Conservation (phyloP, 2,797 vertebrate genomes). For the Oophaga sylvatica region DNA sequence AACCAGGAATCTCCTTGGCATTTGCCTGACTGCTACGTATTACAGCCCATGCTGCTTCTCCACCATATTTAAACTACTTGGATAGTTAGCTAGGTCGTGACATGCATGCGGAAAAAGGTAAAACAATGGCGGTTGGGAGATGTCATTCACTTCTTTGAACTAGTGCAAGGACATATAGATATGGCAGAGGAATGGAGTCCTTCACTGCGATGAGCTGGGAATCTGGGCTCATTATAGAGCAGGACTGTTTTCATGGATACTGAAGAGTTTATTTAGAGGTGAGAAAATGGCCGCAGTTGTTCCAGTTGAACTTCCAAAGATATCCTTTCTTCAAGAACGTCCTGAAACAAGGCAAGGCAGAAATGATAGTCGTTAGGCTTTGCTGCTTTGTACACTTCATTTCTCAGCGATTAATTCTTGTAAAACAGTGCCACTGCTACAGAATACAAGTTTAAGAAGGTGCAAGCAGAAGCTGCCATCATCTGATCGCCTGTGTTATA, state of each 20-base stretch:
- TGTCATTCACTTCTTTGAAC: neutral
- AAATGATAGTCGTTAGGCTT: neutral
- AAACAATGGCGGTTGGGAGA: neutral
- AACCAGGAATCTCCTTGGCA: conserved; percentile 1
- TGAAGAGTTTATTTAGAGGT: conserved; percentile 84
- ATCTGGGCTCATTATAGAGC: conserved; percentile 72
- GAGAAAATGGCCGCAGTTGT: conserved; percentile 98
- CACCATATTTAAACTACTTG: neutral
- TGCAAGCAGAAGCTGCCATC: too few species aligned
- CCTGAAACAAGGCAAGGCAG: conserved; percentile 74
- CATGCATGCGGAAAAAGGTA: neutral
- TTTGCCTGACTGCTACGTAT: conserved; percentile 16
- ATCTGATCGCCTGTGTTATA: too few species aligned
- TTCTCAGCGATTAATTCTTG: too few species aligned
- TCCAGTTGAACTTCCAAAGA: conserved; percentile 98
- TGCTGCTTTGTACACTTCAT: neutral
- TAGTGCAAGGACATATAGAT: conserved; percentile 50
- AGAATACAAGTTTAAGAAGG: too few species aligned
- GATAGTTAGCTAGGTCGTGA: neutral
- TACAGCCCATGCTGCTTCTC: conserved; percentile 15
- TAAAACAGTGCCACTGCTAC: too few species aligned
- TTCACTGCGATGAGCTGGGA: conserved; percentile 73
- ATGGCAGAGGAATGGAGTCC: conserved; percentile 78
- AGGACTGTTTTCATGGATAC: conserved; percentile 78
- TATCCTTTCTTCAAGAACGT: conserved; percentile 98